These are phyloP conservation scores for Pseudomyrmex sp. DNA, from an alignment of 1,140 invertebrate species.

Conservation along the genomic window DNA sequence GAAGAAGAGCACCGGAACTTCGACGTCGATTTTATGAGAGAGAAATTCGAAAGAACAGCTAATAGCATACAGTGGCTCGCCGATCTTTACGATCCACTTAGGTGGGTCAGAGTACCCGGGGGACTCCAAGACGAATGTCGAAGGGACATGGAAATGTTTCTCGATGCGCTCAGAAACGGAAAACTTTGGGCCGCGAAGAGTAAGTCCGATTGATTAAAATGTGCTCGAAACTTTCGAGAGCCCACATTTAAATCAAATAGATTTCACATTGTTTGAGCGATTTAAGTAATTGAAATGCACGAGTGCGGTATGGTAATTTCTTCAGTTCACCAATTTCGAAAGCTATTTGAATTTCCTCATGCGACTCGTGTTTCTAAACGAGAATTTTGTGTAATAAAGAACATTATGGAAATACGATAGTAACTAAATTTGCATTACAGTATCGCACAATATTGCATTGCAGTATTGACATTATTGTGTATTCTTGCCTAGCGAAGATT, in stretches of 20 bases:
- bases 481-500: too few relatives aligned
- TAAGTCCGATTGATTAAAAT: slow-evolving; percentile 83
- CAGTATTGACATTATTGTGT: too few relatives aligned
- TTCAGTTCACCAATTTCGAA: neutral
- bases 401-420: too few relatives aligned
- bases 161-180: slow-evolving; percentile 86
- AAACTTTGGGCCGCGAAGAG: slow-evolving; percentile 90
- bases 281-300: neutral
- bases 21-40: slow-evolving; percentile 81
- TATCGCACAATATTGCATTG: too few relatives aligned
- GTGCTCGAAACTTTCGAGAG: slow-evolving; percentile 1
- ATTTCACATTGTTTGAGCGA: neutral
- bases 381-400: neutral
- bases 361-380: neutral
- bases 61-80: slow-evolving; percentile 88
- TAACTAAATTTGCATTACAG: too few relatives aligned
- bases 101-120: slow-evolving; percentile 86
- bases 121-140: slow-evolving; percentile 83
- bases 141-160: slow-evolving; percentile 86
- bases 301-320: neutral
- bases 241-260: neutral
- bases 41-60: slow-evolving; percentile 76
- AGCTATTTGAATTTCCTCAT: neutral
- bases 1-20: slow-evolving; percentile 71
- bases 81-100: slow-evolving; percentile 88